phyloP scores from a whole-genome alignment of 1,140 invertebrate genomes.

The Achatina immaculata region DNA sequence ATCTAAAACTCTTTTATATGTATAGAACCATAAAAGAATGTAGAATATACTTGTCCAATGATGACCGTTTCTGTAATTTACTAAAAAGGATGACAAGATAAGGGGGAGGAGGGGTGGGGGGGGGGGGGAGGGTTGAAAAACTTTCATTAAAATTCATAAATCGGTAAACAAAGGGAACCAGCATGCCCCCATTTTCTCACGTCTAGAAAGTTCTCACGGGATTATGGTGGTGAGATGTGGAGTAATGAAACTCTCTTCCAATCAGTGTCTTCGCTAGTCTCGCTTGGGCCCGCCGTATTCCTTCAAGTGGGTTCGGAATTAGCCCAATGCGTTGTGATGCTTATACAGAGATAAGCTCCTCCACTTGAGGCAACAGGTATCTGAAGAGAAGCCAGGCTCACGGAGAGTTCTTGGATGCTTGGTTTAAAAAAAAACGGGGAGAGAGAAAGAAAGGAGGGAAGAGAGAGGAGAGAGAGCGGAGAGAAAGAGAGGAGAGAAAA shows the following conservation, averaged over 20 bases:
- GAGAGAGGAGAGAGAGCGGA: neutral
- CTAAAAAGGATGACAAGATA: too few relatives aligned
- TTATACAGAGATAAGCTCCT: neutral
- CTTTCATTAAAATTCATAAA: too few relatives aligned
- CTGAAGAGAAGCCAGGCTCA: neutral
- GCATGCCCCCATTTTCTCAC: neutral
- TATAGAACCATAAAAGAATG: too few relatives aligned
- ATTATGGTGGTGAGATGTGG: neutral
- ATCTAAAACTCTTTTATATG: too few relatives aligned
- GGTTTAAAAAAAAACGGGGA: neutral
- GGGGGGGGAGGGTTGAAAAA: neutral
- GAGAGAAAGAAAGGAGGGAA: slow-evolving; percentile 14
- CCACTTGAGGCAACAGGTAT: neutral
- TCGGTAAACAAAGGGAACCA: too few relatives aligned
- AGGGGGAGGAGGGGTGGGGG: neutral
- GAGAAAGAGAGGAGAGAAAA: neutral
- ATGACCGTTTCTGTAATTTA: neutral
- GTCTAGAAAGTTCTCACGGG: neutral
- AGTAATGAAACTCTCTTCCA: slow-evolving; percentile 14
- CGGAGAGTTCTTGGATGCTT: neutral
- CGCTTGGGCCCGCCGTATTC: neutral
- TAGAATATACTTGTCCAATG: too few relatives aligned
- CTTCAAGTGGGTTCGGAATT: neutral
- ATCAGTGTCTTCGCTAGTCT: slow-evolving; percentile 8
- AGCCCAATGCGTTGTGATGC: neutral